phyloP scores from a whole-genome alignment of 2,113 vertebrate genomes.

The Pithys albifrons region DNA sequence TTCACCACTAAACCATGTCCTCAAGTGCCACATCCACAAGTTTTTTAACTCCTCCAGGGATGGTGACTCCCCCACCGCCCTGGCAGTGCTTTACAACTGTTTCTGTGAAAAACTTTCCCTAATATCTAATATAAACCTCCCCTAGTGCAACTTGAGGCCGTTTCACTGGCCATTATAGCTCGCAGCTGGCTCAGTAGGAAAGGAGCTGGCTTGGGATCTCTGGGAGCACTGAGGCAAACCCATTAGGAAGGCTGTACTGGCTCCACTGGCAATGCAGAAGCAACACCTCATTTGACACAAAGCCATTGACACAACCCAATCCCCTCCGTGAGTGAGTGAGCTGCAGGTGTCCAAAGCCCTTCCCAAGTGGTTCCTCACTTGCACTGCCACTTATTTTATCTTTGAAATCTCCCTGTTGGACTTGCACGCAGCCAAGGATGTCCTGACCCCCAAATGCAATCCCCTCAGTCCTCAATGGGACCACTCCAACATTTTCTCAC shows the following conservation, averaged over 20 bases:
- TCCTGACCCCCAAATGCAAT: neutral
- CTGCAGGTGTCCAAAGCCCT: neutral
- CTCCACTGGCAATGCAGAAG: neutral
- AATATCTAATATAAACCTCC: neutral
- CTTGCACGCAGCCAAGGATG: rapidly evolving
- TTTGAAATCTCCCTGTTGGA: neutral
- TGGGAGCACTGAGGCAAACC: neutral
- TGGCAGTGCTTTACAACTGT: neutral
- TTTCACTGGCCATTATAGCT: neutral
- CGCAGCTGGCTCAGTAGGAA: neutral
- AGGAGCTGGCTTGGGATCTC: neutral
- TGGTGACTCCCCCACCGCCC: neutral
- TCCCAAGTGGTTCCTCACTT: neutral
- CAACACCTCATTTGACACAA: neutral
- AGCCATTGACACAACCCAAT: neutral
- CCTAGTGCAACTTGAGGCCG: neutral
- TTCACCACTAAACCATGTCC: neutral
- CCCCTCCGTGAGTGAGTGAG: neutral
- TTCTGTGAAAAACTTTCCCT: neutral
- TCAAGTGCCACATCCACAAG: neutral
- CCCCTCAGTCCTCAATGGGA: neutral
- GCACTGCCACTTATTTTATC: neutral
- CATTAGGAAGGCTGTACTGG: neutral
- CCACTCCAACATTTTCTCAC: neutral
- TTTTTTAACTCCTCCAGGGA: neutral